These are phyloP conservation scores for Streptopelia turtur DNA, from an alignment of 2,797 vertebrate genomes.

Conservation along the genomic window DNA sequence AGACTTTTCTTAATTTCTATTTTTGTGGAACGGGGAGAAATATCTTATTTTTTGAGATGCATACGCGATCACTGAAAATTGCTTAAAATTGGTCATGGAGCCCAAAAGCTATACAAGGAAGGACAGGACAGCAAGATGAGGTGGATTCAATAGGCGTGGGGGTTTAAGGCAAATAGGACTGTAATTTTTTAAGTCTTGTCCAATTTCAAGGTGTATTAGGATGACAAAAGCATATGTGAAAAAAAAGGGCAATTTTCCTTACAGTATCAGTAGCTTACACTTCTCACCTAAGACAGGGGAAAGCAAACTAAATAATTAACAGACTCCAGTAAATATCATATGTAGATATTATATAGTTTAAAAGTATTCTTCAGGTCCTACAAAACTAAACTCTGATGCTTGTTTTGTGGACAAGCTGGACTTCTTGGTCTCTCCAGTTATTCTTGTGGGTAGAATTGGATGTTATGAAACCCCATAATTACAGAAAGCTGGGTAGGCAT, in stretches of 20 bases:
- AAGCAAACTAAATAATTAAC: not conserved
- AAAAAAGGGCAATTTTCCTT: not conserved
- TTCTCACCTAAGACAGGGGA: not conserved
- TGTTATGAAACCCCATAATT: not conserved
- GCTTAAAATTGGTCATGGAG: not conserved
- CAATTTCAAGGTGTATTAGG: constrained; percentile 9
- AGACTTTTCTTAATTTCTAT: not conserved
- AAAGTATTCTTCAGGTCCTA: not conserved
- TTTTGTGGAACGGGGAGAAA: not conserved
- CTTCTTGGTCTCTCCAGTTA: not conserved
- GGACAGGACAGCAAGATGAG: not conserved
- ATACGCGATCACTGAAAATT: not conserved
- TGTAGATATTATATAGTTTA: not conserved
- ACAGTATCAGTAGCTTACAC: not conserved
- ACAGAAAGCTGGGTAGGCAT: not conserved
- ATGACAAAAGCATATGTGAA: not conserved
- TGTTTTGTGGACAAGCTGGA: not conserved
- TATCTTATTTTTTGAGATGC: not conserved
- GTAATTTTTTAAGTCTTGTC: not conserved
- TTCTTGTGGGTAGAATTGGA: not conserved
- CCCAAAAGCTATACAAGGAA: not conserved
- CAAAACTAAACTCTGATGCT: not conserved
- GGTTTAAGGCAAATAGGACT: not conserved
- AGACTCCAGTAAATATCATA: not conserved
- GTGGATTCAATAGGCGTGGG: not conserved